phyloP scores from a whole-genome alignment of 2,888 invertebrate species.

The Nemapogon koenigi region DNA sequence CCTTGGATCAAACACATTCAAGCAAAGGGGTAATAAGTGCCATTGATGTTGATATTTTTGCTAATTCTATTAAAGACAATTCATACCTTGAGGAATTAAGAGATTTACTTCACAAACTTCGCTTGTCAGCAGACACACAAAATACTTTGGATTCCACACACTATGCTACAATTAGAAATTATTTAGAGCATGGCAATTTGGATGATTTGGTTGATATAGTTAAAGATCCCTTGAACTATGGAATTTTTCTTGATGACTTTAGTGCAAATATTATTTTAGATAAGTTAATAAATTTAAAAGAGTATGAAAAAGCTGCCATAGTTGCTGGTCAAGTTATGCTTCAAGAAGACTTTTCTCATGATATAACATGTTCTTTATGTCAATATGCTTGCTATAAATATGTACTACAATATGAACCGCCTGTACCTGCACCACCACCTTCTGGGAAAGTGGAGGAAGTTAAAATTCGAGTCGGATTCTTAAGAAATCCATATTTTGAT shows the following conservation, averaged over 20 bases:
- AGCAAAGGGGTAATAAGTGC: constrained; percentile 70
- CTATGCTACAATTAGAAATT: constrained; percentile 77
- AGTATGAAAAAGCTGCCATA: constrained; percentile 76
- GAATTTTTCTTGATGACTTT: constrained; percentile 87
- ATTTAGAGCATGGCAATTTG: constrained; percentile 58
- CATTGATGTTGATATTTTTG: constrained; percentile 84
- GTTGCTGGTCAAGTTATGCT: constrained; percentile 83
- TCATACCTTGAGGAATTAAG: constrained; percentile 73
- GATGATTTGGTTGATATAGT: constrained; percentile 75
- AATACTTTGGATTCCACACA: constrained; percentile 80
- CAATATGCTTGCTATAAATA: constrained; percentile 79
- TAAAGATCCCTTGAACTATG: constrained; percentile 84
- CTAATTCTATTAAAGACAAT: constrained; percentile 68
- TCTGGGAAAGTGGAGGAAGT: constrained; percentile 64
- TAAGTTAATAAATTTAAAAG: constrained; percentile 71
- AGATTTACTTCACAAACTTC: constrained; percentile 73
- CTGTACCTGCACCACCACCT: constrained; percentile 23
- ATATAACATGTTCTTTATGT: constrained; percentile 71
- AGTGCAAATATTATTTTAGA: constrained; percentile 83
- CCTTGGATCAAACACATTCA: constrained; percentile 71
- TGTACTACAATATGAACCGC: constrained; percentile 40
- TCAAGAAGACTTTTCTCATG: constrained; percentile 84
- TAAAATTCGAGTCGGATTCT: constrained; percentile 77
- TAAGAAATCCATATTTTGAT: constrained; percentile 86
- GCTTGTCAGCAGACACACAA: constrained; percentile 74